Conservation (phyloP, 2,888 invertebrate genomes). For the Sinelater perroti region DNA sequence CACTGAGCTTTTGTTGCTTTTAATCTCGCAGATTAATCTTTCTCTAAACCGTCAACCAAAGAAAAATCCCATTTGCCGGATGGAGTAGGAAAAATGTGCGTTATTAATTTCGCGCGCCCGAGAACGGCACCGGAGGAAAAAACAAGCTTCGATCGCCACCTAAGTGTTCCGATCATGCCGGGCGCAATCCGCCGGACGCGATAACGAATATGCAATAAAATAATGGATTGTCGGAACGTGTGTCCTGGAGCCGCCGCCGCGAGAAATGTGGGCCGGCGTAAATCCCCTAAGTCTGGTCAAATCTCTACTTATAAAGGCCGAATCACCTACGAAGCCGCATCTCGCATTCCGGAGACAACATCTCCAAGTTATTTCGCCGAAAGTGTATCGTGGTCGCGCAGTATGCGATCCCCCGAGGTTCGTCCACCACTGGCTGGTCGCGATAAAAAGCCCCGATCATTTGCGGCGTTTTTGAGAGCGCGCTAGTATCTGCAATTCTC, state of each 20-base stretch:
- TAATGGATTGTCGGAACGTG: not conserved
- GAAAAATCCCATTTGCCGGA: not conserved
- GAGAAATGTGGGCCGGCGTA: slow-evolving; percentile 11
- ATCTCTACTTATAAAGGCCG: slow-evolving; percentile 30
- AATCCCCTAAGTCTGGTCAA: slow-evolving; percentile 31
- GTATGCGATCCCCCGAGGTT: slow-evolving; percentile 41
- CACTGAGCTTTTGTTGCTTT: slow-evolving; percentile 7
- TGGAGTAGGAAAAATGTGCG: slow-evolving; percentile 2
- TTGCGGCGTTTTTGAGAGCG: slow-evolving; percentile 41
- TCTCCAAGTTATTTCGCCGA: slow-evolving; percentile 36
- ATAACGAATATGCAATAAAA: too few relatives aligned
- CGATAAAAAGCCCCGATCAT: slow-evolving; percentile 43
- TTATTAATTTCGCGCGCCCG: not conserved
- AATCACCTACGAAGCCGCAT: slow-evolving; percentile 30
- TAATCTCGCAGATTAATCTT: slow-evolving; percentile 11
- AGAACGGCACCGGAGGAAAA: too few relatives aligned
- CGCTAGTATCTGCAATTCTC: slow-evolving; percentile 35
- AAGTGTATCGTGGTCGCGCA: slow-evolving; percentile 37
- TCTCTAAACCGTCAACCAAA: not conserved
- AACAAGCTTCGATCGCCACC: too few relatives aligned
- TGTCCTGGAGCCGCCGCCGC: not conserved
- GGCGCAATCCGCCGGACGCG: too few relatives aligned
- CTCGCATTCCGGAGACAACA: slow-evolving; percentile 34
- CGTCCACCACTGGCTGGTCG: slow-evolving; percentile 37
- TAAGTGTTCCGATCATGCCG: too few relatives aligned